Evolutionary conservation across 2,797 vertebrate species (phyloP).

Genomic region (Darevskia mixta): DNA sequence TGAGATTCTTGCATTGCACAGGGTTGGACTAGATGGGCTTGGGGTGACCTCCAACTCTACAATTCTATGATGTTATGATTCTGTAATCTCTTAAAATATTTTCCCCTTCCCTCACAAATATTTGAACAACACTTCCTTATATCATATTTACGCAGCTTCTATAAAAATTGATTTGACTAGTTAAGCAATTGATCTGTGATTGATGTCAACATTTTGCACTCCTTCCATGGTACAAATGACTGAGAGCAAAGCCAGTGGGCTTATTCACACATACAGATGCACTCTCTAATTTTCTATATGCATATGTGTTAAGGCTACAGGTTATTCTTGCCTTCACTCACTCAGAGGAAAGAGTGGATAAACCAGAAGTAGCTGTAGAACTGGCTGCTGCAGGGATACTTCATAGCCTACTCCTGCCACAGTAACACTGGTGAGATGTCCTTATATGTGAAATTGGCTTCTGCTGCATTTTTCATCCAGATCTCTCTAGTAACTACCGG

Average conservation of each 20-base stretch:
- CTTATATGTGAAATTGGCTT: neutral
- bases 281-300: neutral
- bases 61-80: neutral
- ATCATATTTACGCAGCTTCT: neutral
- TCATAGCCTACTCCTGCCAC: neutral
- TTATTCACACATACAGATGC: neutral
- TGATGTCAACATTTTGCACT: neutral
- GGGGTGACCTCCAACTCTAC: too few species aligned
- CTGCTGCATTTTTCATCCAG: neutral
- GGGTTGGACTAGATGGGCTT: too few species aligned
- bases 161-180: neutral
- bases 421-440: neutral
- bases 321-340: neutral
- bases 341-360: neutral
- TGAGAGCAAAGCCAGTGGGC: neutral
- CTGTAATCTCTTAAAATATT: too few species aligned
- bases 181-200: neutral
- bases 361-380: neutral
- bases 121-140: neutral
- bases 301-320: neutral
- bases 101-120: neutral
- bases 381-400: neutral
- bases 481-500: neutral
- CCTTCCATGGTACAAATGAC: neutral
- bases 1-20: too few species aligned